These are phyloP conservation scores for Meteorus cinctellus DNA, from an alignment of 2,888 invertebrate species.

Conservation along the genomic window DNA sequence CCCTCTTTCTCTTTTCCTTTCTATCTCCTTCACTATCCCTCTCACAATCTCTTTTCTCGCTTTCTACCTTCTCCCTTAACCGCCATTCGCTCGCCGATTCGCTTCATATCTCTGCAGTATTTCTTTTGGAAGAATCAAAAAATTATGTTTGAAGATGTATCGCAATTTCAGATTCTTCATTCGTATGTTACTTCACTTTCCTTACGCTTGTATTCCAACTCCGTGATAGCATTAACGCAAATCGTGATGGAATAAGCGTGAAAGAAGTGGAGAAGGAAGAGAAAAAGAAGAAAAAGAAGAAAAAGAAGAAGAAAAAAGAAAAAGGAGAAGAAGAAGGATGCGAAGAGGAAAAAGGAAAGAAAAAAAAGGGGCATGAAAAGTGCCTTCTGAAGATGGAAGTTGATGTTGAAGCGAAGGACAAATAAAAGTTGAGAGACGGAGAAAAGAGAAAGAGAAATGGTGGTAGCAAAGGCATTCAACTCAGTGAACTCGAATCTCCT, in stretches of 20 bases:
- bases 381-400: constrained; percentile 44
- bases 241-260: constrained; percentile 28
- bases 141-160: neutral
- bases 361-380: constrained; percentile 34
- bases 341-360: constrained; percentile 34
- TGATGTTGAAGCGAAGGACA: constrained; percentile 42
- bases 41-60: neutral
- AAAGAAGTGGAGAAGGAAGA: constrained; percentile 30
- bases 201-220: neutral
- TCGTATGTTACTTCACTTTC: neutral
- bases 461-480: constrained; percentile 2
- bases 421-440: constrained; percentile 34
- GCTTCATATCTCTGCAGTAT: neutral
- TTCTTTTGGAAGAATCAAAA: neutral
- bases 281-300: constrained; percentile 34
- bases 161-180: neutral
- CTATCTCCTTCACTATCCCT: neutral
- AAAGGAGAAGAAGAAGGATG: constrained; percentile 28
- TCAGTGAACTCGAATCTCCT: constrained; percentile 35
- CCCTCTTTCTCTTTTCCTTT: constrained; percentile 26
- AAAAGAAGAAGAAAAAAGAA: constrained; percentile 33
- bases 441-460: constrained; percentile 38
- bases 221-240: constrained; percentile 1
- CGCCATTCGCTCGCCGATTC: neutral
- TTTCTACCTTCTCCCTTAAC: neutral